phyloP scores from a whole-genome alignment of 2,113 vertebrate species.

The Taxidea taxus region DNA sequence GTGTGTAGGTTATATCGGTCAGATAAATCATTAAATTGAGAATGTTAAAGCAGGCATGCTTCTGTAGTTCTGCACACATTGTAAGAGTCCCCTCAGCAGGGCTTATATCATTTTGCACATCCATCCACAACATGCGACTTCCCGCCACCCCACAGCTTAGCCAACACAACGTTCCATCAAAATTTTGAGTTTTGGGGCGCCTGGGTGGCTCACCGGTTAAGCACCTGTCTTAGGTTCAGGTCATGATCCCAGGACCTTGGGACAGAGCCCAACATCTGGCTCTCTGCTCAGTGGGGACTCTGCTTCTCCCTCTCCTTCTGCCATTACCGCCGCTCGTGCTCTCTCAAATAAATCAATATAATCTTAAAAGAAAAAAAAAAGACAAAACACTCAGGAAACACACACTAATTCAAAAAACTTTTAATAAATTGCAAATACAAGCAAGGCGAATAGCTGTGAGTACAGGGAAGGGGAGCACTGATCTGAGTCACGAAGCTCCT shows the following conservation, averaged over 20 bases:
- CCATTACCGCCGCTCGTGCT: no score
- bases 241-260: no score
- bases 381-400: neutral
- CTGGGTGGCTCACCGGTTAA: no score
- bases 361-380: no score
- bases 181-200: neutral
- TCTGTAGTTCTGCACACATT: neutral
- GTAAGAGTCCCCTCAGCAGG: neutral
- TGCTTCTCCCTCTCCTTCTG: no score
- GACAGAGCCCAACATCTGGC: no score
- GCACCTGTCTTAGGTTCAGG: no score
- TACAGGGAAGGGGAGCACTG: neutral
- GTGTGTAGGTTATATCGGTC: neutral
- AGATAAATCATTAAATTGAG: neutral
- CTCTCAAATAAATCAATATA: no score
- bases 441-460: neutral
- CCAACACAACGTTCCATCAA: neutral
- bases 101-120: neutral
- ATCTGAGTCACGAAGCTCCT: neutral
- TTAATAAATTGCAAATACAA: neutral
- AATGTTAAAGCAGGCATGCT: neutral
- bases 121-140: neutral
- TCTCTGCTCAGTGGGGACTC: no score
- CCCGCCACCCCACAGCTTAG: neutral
- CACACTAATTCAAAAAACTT: constrained; percentile 3